Base-by-base conservation (phyloP, 2,888 invertebrate genomes). In the Unio delphinus region DNA sequence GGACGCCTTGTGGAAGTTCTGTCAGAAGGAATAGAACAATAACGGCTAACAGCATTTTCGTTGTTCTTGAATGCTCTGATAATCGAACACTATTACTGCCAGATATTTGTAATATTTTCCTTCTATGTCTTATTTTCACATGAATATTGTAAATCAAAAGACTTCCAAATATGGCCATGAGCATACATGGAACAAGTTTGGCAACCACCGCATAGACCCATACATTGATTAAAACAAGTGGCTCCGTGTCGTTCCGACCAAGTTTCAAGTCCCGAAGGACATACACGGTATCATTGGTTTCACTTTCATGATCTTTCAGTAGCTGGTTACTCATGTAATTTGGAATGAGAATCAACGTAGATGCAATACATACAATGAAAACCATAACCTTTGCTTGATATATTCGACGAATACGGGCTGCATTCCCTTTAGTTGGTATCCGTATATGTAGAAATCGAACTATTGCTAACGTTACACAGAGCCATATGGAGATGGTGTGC, bases 151-250 rank as follows among this genome's bases (percentile, higher is more conserved):
- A 83, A n/a, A 87, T 80, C 26, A 91, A 81, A n/a, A 91, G 80
- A 68, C 86, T 83, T 23, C 91, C 90, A 77, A 91, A 90, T 61
- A 96, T 93, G 3, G 96, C 96, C 73, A 98, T 92, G 0, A 95
- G 94, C 70, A 95, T 92, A 89, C 97, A 96, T 3, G 98, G 97
- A 75, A 97, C 93, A 70, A 98, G 91, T 91, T 98, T 98, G 79
- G 97, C 94, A 75, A 96, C 93, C 18, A 97, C 95, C 89, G 96
- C 95, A 90, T 97, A 97, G 86, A 96, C 94, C 94, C 96, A 95
- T 89, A 97, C 95, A 86, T 96, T 96, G 73, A 84, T 69, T 18
- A 83, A 67, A 5, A 84, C 83, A 59, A 83, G 77, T 0, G 81
- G 69, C 55, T 80, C 78, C 3, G 84, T 84, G 56, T 82, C 80